Evolutionary conservation across 2,797 vertebrate species (phyloP).

Genomic region (Orestias chungarensis): DNA sequence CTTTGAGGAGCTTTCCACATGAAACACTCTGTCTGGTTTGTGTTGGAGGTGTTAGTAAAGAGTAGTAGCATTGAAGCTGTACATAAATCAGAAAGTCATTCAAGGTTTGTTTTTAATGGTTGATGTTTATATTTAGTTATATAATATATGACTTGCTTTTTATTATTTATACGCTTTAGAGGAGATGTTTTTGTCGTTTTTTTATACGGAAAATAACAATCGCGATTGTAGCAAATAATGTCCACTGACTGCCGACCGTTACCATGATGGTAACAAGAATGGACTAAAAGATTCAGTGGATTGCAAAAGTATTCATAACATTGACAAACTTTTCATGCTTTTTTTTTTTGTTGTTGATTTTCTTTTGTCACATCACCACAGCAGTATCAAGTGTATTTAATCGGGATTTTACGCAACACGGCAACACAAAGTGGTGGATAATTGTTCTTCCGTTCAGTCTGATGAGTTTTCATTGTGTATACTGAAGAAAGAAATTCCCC

Average conservation of each 20-base stretch:
- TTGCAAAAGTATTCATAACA: not conserved
- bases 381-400: not conserved
- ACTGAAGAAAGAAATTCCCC: not conserved
- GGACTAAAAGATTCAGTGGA: constrained; percentile 27
- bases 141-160: constrained; percentile 75
- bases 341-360: too few relatives aligned
- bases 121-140: constrained; percentile 73
- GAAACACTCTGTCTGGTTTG: constrained; percentile 67
- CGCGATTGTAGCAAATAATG: constrained; percentile 74
- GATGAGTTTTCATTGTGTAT: not conserved
- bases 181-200: constrained; percentile 39
- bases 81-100: constrained; percentile 65
- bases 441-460: not conserved
- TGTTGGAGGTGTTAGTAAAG: constrained; percentile 75
- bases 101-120: constrained; percentile 73
- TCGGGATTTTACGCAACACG: not conserved
- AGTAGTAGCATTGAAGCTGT: constrained; percentile 76
- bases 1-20: constrained; percentile 58
- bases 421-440: not conserved
- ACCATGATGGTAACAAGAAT: constrained; percentile 40
- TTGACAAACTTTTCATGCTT: not conserved
- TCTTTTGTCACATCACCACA: not conserved
- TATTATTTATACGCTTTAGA: constrained; percentile 77
- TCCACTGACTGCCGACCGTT: constrained; percentile 54
- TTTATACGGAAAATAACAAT: constrained; percentile 69